Evolutionary conservation across 2,888 invertebrate species (phyloP).

Genomic region (Carpatolechia fugitivella): DNA sequence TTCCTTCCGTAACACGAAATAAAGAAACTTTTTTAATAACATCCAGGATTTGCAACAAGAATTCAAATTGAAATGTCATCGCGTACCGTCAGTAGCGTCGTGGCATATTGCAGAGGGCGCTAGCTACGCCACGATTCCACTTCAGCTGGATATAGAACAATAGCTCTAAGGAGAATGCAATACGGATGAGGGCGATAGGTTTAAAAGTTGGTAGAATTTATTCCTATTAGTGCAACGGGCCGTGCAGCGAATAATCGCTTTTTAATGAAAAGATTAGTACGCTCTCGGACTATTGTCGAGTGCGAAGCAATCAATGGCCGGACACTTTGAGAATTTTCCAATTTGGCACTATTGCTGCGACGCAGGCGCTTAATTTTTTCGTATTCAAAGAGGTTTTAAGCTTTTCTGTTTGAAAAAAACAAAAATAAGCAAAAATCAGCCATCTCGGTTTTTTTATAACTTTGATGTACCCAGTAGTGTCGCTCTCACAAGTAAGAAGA

Average conservation of each 20-base stretch:
- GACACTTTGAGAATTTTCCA: slow-evolving; percentile 71
- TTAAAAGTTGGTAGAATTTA: slow-evolving; percentile 48
- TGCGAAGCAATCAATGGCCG: slow-evolving; percentile 55
- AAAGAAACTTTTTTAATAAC: slow-evolving; percentile 53
- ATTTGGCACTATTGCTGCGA: slow-evolving; percentile 54
- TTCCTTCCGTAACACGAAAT: not conserved
- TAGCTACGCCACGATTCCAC: slow-evolving; percentile 15
- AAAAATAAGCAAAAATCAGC: no score
- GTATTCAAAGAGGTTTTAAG: not conserved
- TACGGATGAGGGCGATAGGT: slow-evolving; percentile 28
- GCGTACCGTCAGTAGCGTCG: slow-evolving; percentile 51
- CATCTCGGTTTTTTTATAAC: no score
- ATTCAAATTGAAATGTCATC: slow-evolving; percentile 77
- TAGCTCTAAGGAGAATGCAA: slow-evolving; percentile 29
- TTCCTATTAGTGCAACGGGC: slow-evolving; percentile 71
- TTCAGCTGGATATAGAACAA: slow-evolving; percentile 24
- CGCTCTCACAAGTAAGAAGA: no score
- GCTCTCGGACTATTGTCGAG: slow-evolving; percentile 48
- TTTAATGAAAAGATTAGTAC: slow-evolving; percentile 79
- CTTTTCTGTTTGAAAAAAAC: no score
- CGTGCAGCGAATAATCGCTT: slow-evolving; percentile 76
- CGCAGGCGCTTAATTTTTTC: slow-evolving; percentile 26
- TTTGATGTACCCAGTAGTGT: no score
- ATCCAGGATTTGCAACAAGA: slow-evolving; percentile 55
- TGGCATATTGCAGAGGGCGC: slow-evolving; percentile 58